Conservation (phyloP, 2,888 invertebrate species). For the Brassicogethes aeneus region DNA sequence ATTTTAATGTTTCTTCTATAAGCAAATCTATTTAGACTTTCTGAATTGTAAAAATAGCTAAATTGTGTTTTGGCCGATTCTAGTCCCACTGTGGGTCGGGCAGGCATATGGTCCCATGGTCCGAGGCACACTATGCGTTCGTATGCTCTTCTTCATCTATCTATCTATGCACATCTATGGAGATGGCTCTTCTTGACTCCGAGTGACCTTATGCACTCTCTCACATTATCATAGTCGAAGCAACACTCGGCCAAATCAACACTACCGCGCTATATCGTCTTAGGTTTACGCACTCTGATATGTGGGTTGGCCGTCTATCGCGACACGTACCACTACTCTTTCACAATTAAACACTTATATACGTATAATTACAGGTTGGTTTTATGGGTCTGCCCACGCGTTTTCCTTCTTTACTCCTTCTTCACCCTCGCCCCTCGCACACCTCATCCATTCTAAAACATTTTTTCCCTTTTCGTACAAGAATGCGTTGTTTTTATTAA, state of each 20-base stretch:
- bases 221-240: slow-evolving; percentile 39
- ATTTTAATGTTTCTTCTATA: too few relatives aligned
- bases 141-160: too few relatives aligned
- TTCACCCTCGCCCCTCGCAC: neutral
- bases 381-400: slow-evolving; percentile 40
- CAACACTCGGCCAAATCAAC: slow-evolving; percentile 31
- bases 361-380: slow-evolving; percentile 40
- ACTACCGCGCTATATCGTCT: too few relatives aligned
- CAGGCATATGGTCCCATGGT: too few relatives aligned
- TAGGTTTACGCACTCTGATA: slow-evolving; percentile 13
- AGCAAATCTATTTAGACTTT: too few relatives aligned
- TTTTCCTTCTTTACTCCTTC: slow-evolving; percentile 23
- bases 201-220: slow-evolving; percentile 41
- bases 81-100: too few relatives aligned
- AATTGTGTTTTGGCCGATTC: too few relatives aligned
- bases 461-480: neutral
- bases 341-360: slow-evolving; percentile 42
- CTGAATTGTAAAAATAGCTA: too few relatives aligned
- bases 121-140: too few relatives aligned
- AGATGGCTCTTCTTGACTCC: slow-evolving; percentile 41
- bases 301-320: slow-evolving; percentile 26
- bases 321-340: slow-evolving; percentile 37
- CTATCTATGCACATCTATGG: too few relatives aligned
- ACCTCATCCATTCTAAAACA: neutral
- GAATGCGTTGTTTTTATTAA: slow-evolving; percentile 20